Evolutionary conservation across 2,888 invertebrate genomes (phyloP), one percentile per base, ranked within the genome.

Genomic region (Apomyelois bistriatella): DNA sequence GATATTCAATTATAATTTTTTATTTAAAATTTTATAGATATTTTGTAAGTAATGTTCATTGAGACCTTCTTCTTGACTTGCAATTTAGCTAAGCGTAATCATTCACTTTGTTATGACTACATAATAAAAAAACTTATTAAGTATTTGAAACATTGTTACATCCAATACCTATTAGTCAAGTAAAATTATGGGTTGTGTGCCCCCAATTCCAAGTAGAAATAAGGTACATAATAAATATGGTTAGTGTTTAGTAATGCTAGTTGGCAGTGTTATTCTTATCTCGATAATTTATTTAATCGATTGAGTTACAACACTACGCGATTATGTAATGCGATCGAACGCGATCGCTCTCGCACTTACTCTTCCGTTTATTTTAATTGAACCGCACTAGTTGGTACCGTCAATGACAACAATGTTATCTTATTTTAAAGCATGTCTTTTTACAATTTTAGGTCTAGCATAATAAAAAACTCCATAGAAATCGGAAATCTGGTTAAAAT

Each of bases 341-440:
- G 70, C 64, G 75, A 76, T 78, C 72, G 74, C 70, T 73, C 73
- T 62, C 72, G 62, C n/a, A 22, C 62, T 65, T 70, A 53, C 69
- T 85, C 85, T 87, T 87, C 86, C 87, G 83, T 80, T 79, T 69
- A 81, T 82, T 80, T 79, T 82, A 84, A 85, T 82, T 79, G 76
- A 73, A 59, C 64, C 58, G 64, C 62, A 60, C 65, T 66, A 62
- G 59, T 59, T 56, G 53, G 72, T 74, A 77, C 65, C 56, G 57
- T 50, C 48, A 47, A 17, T 28, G 48, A 46, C 37, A 65, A 60
- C 69, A 58, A 12, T 41, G 4, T 41, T 22, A 13, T 1, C 5
- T 13, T 13, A 7, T 38, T 13, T 1, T 38, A 13, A 38, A 22
- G 2, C 2, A 22, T n/a, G n/a, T n/a, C n/a, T n/a, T n/a, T n/a